A percentile compares a stretch with the other conserved stretches of the same genome.
Conservation (phyloP, 1,140 invertebrate genomes). For the Psix sp. region DNA sequence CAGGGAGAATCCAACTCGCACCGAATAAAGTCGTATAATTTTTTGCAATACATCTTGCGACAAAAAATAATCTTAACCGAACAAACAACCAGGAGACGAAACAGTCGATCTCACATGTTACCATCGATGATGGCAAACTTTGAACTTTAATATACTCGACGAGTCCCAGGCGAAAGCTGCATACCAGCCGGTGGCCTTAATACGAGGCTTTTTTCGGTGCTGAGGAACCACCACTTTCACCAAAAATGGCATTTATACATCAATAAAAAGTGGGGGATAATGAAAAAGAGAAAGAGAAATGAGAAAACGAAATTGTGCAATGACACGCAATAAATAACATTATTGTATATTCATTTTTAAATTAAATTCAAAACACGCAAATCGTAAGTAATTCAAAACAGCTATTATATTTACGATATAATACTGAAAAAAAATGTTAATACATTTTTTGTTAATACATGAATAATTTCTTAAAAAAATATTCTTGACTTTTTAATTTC, state of each 20-base stretch:
- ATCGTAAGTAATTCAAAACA: no score
- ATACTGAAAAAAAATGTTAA: no score
- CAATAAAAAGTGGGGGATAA: neutral
- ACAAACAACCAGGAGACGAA: no score
- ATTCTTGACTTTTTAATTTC: no score
- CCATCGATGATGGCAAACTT: conserved; percentile 31
- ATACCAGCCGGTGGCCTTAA: conserved; percentile 49
- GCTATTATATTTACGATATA: no score
- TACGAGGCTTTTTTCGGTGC: conserved; percentile 43
- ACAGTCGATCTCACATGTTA: neutral
- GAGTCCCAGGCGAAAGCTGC: conserved; percentile 42
- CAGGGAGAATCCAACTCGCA: conserved; percentile 5
- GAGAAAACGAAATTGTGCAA: no score
- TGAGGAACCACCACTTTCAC: conserved; percentile 53
- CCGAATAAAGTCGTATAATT: conserved; percentile 34
- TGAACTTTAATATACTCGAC: conserved; percentile 44
- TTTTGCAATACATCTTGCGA: neutral
- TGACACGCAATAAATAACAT: no score
- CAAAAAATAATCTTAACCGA: no score
- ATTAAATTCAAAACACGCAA: no score
- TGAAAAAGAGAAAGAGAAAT: conserved; percentile 9
- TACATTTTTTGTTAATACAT: no score
- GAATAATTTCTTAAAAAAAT: no score
- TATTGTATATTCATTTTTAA: no score
- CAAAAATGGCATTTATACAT: conserved; percentile 55